phyloP scores from a whole-genome alignment of 2,888 invertebrate genomes.

The Zonitis immaculata region DNA sequence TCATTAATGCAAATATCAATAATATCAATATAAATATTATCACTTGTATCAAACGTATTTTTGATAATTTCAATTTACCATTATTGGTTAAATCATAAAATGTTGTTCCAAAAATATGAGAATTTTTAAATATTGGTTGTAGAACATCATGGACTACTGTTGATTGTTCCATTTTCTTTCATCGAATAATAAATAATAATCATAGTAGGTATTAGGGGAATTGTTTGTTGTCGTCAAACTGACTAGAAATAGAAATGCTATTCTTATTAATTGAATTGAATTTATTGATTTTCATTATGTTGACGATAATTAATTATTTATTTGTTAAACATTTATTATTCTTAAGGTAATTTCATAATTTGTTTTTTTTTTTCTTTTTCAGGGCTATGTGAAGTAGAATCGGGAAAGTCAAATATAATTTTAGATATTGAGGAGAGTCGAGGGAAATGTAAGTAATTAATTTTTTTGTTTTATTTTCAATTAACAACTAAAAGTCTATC shows the following conservation, averaged over 20 bases:
- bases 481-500: too few species aligned
- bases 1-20: not conserved
- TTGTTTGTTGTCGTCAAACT: too few species aligned
- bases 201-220: too few species aligned
- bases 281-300: not conserved
- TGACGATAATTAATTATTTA: not conserved
- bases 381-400: conserved; percentile 80
- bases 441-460: conserved; percentile 69
- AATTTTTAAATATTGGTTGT: not conserved
- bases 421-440: conserved; percentile 86
- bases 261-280: not conserved
- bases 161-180: too few species aligned
- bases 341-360: not conserved
- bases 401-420: conserved; percentile 82
- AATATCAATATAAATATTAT: not conserved
- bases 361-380: conserved; percentile 25
- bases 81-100: not conserved
- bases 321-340: not conserved
- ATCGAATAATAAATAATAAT: too few species aligned
- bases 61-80: not conserved
- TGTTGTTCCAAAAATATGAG: not conserved
- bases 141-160: too few species aligned
- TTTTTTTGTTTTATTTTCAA: too few species aligned
- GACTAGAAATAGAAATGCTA: too few species aligned
- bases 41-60: not conserved